phyloP scores from a whole-genome alignment of 2,113 vertebrate genomes.

The Phasianus colchicus region DNA sequence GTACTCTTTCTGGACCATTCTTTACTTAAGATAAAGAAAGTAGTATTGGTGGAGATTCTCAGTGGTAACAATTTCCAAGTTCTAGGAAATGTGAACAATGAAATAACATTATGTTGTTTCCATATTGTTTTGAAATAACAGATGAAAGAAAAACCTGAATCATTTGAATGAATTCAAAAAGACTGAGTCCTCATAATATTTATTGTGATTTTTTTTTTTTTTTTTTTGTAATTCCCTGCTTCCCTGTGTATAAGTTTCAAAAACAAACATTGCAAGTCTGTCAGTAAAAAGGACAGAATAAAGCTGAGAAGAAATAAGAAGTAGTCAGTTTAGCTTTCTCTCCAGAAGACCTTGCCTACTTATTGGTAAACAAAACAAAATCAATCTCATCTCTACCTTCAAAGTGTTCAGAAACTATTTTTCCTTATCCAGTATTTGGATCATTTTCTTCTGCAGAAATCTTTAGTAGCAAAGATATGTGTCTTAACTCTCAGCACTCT shows the following conservation, averaged over 20 bases:
- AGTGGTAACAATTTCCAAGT: neutral
- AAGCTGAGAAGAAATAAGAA: neutral
- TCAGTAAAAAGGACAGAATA: neutral
- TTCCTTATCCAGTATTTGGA: neutral
- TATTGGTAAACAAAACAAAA: conserved; percentile 42
- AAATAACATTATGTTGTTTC: neutral
- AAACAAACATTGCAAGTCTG: neutral
- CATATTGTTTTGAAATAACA: neutral
- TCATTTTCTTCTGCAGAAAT: neutral
- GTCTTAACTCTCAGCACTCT: neutral
- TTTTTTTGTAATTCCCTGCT: neutral
- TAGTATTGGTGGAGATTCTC: neutral
- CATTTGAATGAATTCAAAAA: neutral
- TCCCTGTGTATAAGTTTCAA: conserved; percentile 1
- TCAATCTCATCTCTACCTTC: conserved; percentile 17
- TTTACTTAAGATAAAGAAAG: neutral
- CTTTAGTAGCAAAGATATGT: neutral
- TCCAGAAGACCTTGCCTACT: neutral
- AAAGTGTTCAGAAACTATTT: conserved; percentile 15
- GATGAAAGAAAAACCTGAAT: neutral
- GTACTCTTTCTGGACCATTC: neutral
- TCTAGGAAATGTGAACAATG: neutral
- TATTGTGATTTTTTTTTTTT: neutral
- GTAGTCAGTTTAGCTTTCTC: neutral
- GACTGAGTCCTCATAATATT: conserved; percentile 16